A percentile compares a stretch with the other conserved stretches of the same genome.
phyloP scores from a whole-genome alignment of 2,113 vertebrate genomes.

The Rhea pennata region DNA sequence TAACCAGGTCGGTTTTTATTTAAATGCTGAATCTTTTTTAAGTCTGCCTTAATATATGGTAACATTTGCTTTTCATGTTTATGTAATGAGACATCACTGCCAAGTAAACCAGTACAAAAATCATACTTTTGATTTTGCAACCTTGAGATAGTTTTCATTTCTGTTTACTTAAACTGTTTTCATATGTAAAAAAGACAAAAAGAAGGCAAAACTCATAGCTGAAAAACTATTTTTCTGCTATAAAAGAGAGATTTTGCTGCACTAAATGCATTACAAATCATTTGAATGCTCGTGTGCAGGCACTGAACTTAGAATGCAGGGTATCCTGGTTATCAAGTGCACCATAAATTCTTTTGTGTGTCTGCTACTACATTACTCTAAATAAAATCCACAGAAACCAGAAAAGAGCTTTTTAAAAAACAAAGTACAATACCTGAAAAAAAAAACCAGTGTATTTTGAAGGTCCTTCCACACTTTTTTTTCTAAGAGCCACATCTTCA shows the following conservation, averaged over 20 bases:
- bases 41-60: neutral
- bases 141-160: constrained; percentile 3
- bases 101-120: neutral
- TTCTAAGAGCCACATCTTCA: constrained; percentile 77
- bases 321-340: neutral
- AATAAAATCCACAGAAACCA: neutral
- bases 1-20: constrained; percentile 29
- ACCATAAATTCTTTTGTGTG: neutral
- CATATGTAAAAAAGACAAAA: neutral
- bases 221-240: neutral
- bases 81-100: neutral
- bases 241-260: neutral
- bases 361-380: neutral
- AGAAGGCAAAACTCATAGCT: neutral
- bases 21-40: neutral
- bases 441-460: neutral
- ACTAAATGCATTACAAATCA: neutral
- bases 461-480: neutral
- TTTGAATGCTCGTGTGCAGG: neutral
- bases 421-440: neutral
- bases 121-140: neutral
- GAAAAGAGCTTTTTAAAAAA: neutral
- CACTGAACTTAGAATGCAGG: neutral
- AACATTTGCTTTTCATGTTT: constrained; percentile 44
- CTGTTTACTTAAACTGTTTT: constrained; percentile 32